phyloP scores from a whole-genome alignment of 2,888 invertebrate genomes.

The Serrognathus titanus region DNA sequence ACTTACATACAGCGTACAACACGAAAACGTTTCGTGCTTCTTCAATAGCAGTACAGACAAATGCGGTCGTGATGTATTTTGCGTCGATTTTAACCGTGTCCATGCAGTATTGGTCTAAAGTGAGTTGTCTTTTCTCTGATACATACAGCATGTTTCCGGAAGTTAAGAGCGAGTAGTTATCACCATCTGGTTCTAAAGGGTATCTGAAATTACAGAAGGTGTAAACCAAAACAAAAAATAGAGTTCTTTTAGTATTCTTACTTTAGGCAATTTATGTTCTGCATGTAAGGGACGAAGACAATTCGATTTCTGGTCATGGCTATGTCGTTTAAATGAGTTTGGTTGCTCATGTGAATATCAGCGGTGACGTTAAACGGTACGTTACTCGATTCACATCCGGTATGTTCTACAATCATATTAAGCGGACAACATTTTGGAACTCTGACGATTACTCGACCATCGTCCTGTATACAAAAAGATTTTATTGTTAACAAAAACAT shows the following conservation, averaged over 20 bases:
- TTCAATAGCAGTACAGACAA: constrained; percentile 10
- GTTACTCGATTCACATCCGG: constrained; percentile 18
- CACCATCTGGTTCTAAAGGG: constrained; percentile 20
- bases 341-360: constrained; percentile 26
- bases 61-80: constrained; percentile 21
- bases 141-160: constrained; percentile 31
- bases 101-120: constrained; percentile 32
- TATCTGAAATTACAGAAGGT: constrained; percentile 12
- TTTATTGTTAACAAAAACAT: no score
- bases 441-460: constrained; percentile 25
- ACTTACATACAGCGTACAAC: neutral
- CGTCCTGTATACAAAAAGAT: constrained; percentile 17
- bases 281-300: constrained; percentile 22
- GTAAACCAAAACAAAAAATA: neutral
- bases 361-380: constrained; percentile 19
- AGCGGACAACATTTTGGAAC: constrained; percentile 33
- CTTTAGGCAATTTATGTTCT: constrained; percentile 17
- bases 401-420: constrained; percentile 11
- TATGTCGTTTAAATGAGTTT: constrained; percentile 28
- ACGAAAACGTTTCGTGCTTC: neutral
- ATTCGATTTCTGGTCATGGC: constrained; percentile 21
- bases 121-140: constrained; percentile 20
- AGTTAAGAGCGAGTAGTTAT: constrained; percentile 23
- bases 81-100: constrained; percentile 20
- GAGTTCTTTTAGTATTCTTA: constrained; percentile 4